Evolutionary conservation across 2,797 vertebrate genomes (phyloP).

Genomic region (Schizopygopsis pylzovi): DNA sequence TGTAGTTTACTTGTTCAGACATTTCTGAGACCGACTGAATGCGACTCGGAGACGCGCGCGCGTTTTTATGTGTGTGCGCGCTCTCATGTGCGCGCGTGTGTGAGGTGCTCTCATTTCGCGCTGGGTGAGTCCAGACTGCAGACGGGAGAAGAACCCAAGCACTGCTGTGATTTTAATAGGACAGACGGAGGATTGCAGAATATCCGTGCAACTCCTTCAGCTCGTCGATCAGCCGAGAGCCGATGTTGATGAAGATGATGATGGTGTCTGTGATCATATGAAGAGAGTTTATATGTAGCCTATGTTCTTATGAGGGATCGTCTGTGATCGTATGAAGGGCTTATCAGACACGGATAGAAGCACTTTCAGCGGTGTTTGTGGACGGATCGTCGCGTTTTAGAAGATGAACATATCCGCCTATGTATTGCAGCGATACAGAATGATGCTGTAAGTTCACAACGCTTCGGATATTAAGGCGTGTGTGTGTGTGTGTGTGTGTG

Average conservation of each 20-base stretch:
- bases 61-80: background rate
- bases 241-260: background rate
- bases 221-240: background rate
- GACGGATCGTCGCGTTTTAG: slow-evolving; percentile 22
- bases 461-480: background rate
- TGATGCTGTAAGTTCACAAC: slow-evolving; percentile 42
- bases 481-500: background rate
- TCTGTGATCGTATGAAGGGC: slow-evolving; percentile 6
- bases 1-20: background rate
- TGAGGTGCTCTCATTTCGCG: slow-evolving; percentile 26
- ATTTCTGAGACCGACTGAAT: background rate
- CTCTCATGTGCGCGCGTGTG: background rate
- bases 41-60: background rate
- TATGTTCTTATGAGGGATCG: background rate
- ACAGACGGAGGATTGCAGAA: slow-evolving; percentile 22
- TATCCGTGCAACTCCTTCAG: background rate
- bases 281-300: slow-evolving; percentile 21
- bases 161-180: slow-evolving; percentile 17
- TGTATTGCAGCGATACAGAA: background rate
- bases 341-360: background rate
- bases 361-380: slow-evolving; percentile 17
- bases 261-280: background rate
- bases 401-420: background rate
- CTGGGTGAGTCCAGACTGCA: slow-evolving; percentile 44
- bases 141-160: slow-evolving; percentile 14